These are phyloP conservation scores for Albula goreensis DNA, from an alignment of 2,113 vertebrate genomes.

Conservation along the genomic window DNA sequence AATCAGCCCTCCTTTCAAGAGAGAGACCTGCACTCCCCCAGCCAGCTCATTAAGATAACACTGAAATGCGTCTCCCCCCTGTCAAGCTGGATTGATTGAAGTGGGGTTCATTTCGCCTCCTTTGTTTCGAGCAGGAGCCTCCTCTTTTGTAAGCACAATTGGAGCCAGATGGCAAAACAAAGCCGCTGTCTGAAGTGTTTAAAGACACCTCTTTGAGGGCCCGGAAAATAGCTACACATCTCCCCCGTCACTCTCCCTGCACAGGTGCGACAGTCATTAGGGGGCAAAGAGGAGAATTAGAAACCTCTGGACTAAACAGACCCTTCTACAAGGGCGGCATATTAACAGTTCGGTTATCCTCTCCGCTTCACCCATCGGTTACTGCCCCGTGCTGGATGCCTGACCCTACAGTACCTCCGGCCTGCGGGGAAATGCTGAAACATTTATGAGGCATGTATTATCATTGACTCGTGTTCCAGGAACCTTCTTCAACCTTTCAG, in stretches of 20 bases:
- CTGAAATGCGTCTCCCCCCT: conserved; percentile 55
- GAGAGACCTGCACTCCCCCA: conserved; percentile 55
- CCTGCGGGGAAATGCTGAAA: not conserved
- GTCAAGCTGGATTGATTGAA: conserved; percentile 68
- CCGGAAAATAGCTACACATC: conserved; percentile 57
- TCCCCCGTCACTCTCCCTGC: conserved; percentile 45
- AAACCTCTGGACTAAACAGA: not conserved
- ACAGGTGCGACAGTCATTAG: conserved; percentile 44
- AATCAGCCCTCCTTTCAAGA: conserved; percentile 63
- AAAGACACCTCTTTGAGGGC: conserved; percentile 58
- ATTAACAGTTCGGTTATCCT: not conserved
- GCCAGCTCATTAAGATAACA: conserved; percentile 74
- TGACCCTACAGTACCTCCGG: not conserved
- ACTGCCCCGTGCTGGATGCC: not conserved
- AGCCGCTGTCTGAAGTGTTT: conserved; percentile 63
- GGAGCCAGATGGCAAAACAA: conserved; percentile 73
- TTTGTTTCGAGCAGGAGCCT: conserved; percentile 66
- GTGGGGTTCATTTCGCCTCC: conserved; percentile 62
- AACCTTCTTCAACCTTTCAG: not conserved
- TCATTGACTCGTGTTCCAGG: not conserved
- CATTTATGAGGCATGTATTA: not conserved
- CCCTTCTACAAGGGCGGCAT: not conserved
- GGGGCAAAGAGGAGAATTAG: not conserved
- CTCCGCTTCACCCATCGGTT: not conserved
- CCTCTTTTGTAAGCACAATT: conserved; percentile 68